Evolutionary conservation across 2,888 invertebrate species (phyloP).

Genomic region (Drosophila nigricruria): DNA sequence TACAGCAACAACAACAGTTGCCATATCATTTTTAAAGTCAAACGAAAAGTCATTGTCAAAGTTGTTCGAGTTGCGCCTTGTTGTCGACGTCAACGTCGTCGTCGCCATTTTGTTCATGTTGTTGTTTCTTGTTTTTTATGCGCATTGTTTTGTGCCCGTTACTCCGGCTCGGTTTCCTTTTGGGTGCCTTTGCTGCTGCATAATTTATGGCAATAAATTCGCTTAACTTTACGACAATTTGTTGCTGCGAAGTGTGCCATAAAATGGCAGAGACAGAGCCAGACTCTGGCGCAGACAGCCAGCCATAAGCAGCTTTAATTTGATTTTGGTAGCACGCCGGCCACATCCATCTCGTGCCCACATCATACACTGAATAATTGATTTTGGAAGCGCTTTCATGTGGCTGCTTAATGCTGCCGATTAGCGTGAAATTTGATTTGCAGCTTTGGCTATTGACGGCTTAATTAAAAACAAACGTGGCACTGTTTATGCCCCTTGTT

Average conservation of each 20-base stretch:
- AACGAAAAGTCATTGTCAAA: slow-evolving; percentile 76
- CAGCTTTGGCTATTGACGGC: slow-evolving; percentile 9
- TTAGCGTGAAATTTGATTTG: slow-evolving; percentile 62
- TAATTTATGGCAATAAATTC: slow-evolving; percentile 82
- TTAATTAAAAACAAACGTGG: slow-evolving; percentile 53
- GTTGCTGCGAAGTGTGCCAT: slow-evolving; percentile 75
- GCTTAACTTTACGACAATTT: slow-evolving; percentile 81
- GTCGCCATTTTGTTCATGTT: slow-evolving; percentile 27
- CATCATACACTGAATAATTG: slow-evolving; percentile 44
- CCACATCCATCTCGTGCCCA: neutral
- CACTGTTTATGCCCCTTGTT: slow-evolving; percentile 25
- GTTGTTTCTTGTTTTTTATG: slow-evolving; percentile 60
- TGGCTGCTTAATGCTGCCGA: slow-evolving; percentile 56
- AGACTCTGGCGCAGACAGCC: slow-evolving; percentile 11
- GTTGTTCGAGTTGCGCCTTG: slow-evolving; percentile 43
- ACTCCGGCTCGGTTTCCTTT: slow-evolving; percentile 12
- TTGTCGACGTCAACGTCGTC: slow-evolving; percentile 37
- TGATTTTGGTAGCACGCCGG: slow-evolving; percentile 46
- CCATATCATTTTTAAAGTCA: slow-evolving; percentile 66
- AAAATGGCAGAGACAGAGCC: slow-evolving; percentile 44
- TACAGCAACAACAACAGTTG: slow-evolving; percentile 34
- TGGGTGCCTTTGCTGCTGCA: slow-evolving; percentile 54
- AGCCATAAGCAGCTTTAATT: slow-evolving; percentile 47
- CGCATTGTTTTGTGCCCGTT: slow-evolving; percentile 54
- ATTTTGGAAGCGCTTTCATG: slow-evolving; percentile 55